Evolutionary conservation across 2,888 invertebrate genomes (phyloP), one percentile per base, ranked within the genome.

Genomic region (Coremacera marginata): DNA sequence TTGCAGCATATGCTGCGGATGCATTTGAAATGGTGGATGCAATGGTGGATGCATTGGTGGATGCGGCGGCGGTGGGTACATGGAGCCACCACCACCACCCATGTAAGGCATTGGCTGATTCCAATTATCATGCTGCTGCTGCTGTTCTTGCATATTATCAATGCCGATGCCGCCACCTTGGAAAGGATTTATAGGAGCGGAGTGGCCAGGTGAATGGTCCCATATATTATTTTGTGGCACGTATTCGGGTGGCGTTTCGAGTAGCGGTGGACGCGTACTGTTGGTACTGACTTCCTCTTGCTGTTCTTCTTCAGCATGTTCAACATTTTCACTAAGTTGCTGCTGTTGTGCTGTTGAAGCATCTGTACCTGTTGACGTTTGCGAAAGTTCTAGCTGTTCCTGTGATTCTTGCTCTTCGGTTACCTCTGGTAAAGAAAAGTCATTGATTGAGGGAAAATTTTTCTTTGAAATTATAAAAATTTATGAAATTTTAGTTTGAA

Each of bases 221-320:
- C 87, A 88, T 57, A 82, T 78, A 70, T 81, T 82, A 71, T 81
- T 83, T 55, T 77, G 78, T 19, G 80, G 79, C 19, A 81, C 79
- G 80, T 86, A 87, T 62, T 88, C 88, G 14, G 83, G 72, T 25
- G 87, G 87, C 22, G 87, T 88, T 80, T 87, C 86, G 31, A 88
- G 80, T 68, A 88, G 77, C 49, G 86, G 86, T n/a, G 86, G 86
- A 27, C 86, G 78, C 62, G 83, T 76, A 3, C 60, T 75, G 7
- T 82, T 75, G 3, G 72, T 7, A 57, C 52, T 63, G 22, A 55
- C 16, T 37, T 72, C 77, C 7, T 49, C 75, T 55, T 78, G 78
- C 37, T 77, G 70, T 62, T 62, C 19, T 73, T 78, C 77, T 22
- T 70, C 72, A 60, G 62, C 72, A 19, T 65, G 25, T 55, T 76